phyloP scores from a whole-genome alignment of 1,140 invertebrate species.

The Colletes latitarsis region DNA sequence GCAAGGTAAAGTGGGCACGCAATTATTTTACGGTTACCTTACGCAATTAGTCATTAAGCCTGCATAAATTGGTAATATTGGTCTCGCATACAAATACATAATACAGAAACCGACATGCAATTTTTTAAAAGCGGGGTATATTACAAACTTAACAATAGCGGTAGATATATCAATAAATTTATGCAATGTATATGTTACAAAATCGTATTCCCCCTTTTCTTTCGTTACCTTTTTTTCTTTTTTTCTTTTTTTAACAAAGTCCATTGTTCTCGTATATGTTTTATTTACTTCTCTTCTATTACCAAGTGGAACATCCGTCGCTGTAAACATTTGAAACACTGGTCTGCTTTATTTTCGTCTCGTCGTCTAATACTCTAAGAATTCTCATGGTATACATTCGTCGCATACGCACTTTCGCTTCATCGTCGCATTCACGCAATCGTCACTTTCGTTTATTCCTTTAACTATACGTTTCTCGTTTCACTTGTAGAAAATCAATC shows the following conservation, averaged over 20 bases:
- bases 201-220: slow-evolving; percentile 45
- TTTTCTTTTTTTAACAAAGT: slow-evolving; percentile 57
- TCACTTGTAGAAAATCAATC: slow-evolving; percentile 53
- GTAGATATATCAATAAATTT: slow-evolving; percentile 64
- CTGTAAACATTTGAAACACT: slow-evolving; percentile 55
- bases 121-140: slow-evolving; percentile 53
- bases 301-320: slow-evolving; percentile 27
- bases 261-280: neutral
- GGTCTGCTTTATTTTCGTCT: slow-evolving; percentile 9
- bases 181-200: slow-evolving; percentile 72
- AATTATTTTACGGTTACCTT: slow-evolving; percentile 33
- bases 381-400: slow-evolving; percentile 48
- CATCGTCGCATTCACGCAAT: slow-evolving; percentile 5
- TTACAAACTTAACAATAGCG: slow-evolving; percentile 62
- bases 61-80: slow-evolving; percentile 47
- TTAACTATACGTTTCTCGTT: slow-evolving; percentile 10
- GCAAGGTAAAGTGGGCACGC: slow-evolving; percentile 34
- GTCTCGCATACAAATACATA: slow-evolving; percentile 57
- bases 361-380: slow-evolving; percentile 15
- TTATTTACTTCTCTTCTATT: slow-evolving; percentile 6
- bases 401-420: neutral
- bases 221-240: slow-evolving; percentile 13
- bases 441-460: slow-evolving; percentile 2
- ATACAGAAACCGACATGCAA: slow-evolving; percentile 62
- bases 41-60: slow-evolving; percentile 36